These are phyloP conservation scores for Euwallacea fornicatus DNA, from an alignment of 1,140 invertebrate species.

Conservation along the genomic window DNA sequence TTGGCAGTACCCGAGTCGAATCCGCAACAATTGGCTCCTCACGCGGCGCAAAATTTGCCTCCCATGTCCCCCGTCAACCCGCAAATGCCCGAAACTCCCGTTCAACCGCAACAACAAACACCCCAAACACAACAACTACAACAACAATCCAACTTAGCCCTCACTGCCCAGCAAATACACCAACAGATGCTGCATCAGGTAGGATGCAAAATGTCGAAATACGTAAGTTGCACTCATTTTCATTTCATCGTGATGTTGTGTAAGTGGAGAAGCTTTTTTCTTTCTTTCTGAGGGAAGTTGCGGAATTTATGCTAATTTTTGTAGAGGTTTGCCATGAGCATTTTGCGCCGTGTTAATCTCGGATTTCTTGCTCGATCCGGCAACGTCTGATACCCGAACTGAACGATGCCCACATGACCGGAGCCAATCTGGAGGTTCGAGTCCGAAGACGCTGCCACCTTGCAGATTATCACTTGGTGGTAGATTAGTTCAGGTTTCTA, in stretches of 20 bases:
- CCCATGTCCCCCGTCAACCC: background rate
- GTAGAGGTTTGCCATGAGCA: too few species aligned
- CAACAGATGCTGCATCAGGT: conserved; percentile 55
- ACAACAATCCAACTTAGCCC: conserved; percentile 27
- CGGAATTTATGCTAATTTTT: background rate
- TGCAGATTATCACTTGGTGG: too few species aligned
- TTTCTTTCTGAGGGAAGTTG: background rate
- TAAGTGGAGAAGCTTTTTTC: background rate
- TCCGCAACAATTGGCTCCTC: background rate
- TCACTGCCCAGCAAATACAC: conserved; percentile 50
- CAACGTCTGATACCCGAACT: too few species aligned
- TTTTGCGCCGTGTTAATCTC: too few species aligned
- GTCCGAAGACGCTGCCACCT: too few species aligned
- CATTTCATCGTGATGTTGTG: conserved; percentile 17
- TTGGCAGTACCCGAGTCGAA: conserved; percentile 7
- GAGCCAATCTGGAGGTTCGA: too few species aligned
- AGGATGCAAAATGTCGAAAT: conserved; percentile 37
- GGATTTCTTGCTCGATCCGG: too few species aligned
- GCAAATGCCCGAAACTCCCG: conserved; percentile 13
- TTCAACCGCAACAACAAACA: conserved; percentile 37
- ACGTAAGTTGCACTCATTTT: conserved; percentile 33
- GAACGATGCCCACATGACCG: too few species aligned
- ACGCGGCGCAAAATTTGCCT: background rate
- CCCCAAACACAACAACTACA: conserved; percentile 13
- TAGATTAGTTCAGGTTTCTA: too few species aligned